Evolutionary conservation across 2,113 vertebrate species (phyloP), one percentile per base, ranked within the genome.

Genomic region (Solea solea): DNA sequence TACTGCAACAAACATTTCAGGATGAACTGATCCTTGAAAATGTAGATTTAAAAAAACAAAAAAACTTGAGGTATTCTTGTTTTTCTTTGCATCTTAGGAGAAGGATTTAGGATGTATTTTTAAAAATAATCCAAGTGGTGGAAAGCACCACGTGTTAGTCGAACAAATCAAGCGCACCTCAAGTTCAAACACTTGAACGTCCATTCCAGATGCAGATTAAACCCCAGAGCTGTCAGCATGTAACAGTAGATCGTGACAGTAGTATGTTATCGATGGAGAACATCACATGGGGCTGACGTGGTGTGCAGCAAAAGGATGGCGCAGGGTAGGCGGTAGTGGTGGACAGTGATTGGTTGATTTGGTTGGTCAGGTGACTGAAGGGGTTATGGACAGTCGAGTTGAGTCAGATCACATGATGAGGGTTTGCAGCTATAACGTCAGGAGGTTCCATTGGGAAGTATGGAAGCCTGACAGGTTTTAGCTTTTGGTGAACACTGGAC

Each of bases 181-280:
- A 65, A 12, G 15, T 62, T 15, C 2, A 41, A 53, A 28, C 62
- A 57, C 70, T 45, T 42, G 61, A 56, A 58, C 5, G 10, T 65
- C 61, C 46, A 12, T 64, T 69, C n/a, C 34, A 60, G 44, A 44
- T 13, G 27, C 7, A 52, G 61, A 72, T 74, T 80, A 9, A 25
- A 78, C 90, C 86, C 82, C 88, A 85, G 86, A 85, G 40, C 85
- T 84, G 89, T 74, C 64, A 28, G 71, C 45, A 84, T 86, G 88
- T 89, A 79, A 85, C 83, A 82, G 81, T 82, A 83, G 82, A 78
- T 77, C 44, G 87, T 89, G 89, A 88, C 85, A 90, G 91, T 93
- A 93, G 88, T 91, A 93, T 93, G 93, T 95, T 94, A 94, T 93
- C 85, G 49, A 93, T 94, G 93, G 87, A 94, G 87, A 91, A 94